Percentiles rank a stretch among this genome's conserved stretches.
Conservation (phyloP, 2,888 invertebrate species). For the Electrophaes corylata region DNA sequence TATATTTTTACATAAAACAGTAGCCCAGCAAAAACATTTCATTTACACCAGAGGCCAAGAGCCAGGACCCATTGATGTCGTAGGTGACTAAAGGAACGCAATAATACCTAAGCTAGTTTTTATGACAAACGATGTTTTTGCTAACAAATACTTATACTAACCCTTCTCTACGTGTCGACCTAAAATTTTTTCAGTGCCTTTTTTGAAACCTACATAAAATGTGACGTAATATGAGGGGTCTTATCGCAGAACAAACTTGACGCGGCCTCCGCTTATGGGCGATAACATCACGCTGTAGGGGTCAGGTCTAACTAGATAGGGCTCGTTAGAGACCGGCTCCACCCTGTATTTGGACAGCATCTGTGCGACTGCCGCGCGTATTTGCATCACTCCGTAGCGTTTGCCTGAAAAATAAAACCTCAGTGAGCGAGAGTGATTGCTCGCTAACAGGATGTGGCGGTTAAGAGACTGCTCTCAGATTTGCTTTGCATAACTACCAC, state of each 20-base stretch:
- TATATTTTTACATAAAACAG: no score
- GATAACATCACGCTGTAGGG: conserved; percentile 58
- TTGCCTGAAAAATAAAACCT: conserved; percentile 55
- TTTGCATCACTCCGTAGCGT: conserved; percentile 70
- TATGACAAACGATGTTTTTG: no score
- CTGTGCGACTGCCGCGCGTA: conserved; percentile 65
- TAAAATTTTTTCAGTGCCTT: not conserved
- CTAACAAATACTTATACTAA: no score
- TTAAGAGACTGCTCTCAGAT: no score
- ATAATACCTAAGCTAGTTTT: no score
- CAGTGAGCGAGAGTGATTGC: conserved; percentile 6
- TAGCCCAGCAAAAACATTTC: no score
- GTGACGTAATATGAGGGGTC: not conserved
- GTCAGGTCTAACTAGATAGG: conserved; percentile 49
- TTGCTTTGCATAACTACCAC: no score
- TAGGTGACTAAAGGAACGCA: no score
- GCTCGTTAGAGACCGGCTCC: conserved; percentile 46
- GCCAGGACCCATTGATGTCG: no score
- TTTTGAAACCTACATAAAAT: not conserved
- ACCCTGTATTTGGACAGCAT: conserved; percentile 56
- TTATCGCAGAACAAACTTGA: conserved; percentile 57
- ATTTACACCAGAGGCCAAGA: no score
- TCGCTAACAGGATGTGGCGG: not conserved
- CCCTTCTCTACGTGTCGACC: no score
- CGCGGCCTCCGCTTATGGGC: conserved; percentile 54